These are phyloP conservation scores for Aptenodytes forsteri DNA, from an alignment of 2,113 vertebrate species.

Conservation along the genomic window DNA sequence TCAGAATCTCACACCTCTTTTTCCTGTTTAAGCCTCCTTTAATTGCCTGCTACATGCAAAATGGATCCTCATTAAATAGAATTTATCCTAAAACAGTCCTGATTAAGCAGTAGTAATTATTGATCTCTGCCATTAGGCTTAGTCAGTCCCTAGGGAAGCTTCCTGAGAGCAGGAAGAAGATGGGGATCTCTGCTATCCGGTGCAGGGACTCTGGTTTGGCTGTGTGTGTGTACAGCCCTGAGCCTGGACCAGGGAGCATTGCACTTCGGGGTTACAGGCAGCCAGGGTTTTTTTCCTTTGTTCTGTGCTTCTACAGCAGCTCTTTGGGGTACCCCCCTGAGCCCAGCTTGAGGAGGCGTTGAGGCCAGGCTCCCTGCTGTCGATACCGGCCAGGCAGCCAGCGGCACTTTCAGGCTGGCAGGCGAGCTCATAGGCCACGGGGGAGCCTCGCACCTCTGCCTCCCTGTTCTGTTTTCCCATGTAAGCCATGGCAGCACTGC, in stretches of 20 bases:
- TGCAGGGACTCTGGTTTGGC: background rate
- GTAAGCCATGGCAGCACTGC: background rate
- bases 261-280: background rate
- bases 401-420: background rate
- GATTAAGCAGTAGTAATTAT: conserved; percentile 60
- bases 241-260: background rate
- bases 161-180: background rate
- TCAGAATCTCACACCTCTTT: background rate
- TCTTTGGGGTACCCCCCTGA: background rate
- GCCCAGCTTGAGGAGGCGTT: accelerated
- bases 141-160: conserved; percentile 21
- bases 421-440: accelerated
- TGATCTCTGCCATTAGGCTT: conserved; percentile 34
- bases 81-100: conserved; percentile 22
- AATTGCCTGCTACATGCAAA: conserved; percentile 41
- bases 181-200: background rate
- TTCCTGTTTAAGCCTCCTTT: background rate
- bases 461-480: background rate
- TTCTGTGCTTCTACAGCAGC: background rate
- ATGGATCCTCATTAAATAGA: conserved; percentile 54
- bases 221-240: background rate
- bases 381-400: accelerated
- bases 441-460: background rate
- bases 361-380: background rate
- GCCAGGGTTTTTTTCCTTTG: background rate